phyloP scores from a whole-genome alignment of 1,140 invertebrate genomes.

The Bombus fervidus region DNA sequence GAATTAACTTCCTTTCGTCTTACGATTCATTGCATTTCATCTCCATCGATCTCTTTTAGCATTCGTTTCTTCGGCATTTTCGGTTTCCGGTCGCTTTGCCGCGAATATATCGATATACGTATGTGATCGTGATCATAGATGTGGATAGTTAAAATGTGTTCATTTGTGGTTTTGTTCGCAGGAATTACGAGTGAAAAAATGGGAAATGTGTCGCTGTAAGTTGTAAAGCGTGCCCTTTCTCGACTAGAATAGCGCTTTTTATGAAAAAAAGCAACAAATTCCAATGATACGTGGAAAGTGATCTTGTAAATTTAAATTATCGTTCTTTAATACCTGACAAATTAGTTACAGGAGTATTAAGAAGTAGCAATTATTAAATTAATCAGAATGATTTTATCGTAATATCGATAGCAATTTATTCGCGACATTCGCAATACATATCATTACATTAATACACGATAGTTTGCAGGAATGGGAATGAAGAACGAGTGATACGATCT shows the following conservation, averaged over 20 bases:
- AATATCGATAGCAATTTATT: background rate
- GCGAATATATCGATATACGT: background rate
- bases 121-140: no score
- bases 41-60: constrained; percentile 9
- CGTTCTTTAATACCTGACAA: no score
- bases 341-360: background rate
- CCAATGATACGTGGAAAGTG: background rate
- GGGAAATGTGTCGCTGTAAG: background rate
- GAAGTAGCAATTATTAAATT: background rate
- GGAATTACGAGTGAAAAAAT: background rate
- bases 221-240: background rate
- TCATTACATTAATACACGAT: no score
- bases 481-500: background rate
- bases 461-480: background rate
- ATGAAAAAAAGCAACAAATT: background rate
- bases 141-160: background rate
- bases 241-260: background rate
- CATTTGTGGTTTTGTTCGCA: no score
- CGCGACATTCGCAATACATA: no score
- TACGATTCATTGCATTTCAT: constrained; percentile 18
- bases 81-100: background rate
- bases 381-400: background rate
- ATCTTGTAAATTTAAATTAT: no score
- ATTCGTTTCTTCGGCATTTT: background rate
- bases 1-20: constrained; percentile 35